Conservation (phyloP, 2,113 vertebrate genomes). For the Daubentonia madagascariensis region DNA sequence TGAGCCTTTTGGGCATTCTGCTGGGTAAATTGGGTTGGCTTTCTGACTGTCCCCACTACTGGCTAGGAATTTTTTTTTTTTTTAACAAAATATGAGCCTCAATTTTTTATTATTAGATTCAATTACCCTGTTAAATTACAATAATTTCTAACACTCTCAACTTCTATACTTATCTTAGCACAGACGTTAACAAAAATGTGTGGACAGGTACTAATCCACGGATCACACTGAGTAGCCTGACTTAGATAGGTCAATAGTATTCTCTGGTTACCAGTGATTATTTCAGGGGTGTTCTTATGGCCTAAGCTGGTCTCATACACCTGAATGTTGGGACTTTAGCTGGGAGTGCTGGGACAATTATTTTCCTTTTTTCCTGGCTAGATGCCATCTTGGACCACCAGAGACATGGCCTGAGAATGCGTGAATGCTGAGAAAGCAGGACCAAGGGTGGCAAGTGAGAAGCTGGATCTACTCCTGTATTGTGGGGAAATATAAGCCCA, state of each 20-base stretch:
- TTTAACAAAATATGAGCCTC: not conserved
- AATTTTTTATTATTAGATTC: not conserved
- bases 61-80: too few species aligned
- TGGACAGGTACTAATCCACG: not conserved
- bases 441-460: not conserved
- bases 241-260: not conserved
- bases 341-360: not conserved
- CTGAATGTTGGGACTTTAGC: not conserved
- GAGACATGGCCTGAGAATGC: not conserved
- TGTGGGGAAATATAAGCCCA: not conserved
- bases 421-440: not conserved
- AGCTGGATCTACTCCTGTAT: not conserved
- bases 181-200: not conserved
- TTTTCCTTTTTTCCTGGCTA: not conserved
- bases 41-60: not conserved
- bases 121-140: not conserved
- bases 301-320: not conserved
- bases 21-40: not conserved
- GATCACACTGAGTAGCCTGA: not conserved
- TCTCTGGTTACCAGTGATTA: not conserved
- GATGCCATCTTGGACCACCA: not conserved
- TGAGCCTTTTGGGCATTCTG: not conserved
- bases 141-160: not conserved
- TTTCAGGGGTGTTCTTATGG: not conserved
- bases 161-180: not conserved